Evolutionary conservation across 2,797 vertebrate genomes (phyloP).

Genomic region (Hydrophis major): DNA sequence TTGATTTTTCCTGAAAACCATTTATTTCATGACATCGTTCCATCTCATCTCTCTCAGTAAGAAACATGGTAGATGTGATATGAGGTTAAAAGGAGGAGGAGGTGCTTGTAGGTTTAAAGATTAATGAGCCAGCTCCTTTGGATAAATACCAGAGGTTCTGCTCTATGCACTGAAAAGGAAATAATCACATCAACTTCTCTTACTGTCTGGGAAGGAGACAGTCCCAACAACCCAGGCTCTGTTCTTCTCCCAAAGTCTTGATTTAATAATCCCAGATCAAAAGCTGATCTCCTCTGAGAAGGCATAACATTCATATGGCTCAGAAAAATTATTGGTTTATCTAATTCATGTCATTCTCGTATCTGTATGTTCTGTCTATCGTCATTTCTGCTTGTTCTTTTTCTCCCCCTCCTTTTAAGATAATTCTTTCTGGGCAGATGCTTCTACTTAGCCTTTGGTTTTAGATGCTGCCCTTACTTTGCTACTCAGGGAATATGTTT

Average conservation of each 20-base stretch:
- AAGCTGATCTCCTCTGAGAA: slow-evolving; percentile 5
- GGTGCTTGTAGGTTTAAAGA: neutral
- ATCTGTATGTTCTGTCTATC: neutral
- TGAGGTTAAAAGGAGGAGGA: neutral
- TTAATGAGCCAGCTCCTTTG: neutral
- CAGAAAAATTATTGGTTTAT: neutral
- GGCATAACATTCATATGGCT: neutral
- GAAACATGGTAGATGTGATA: neutral
- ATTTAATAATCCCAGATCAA: neutral
- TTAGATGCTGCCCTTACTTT: neutral
- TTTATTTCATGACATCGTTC: neutral
- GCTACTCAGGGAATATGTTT: neutral
- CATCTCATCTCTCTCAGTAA: neutral
- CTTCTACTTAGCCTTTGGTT: slow-evolving; percentile 3
- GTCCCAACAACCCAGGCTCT: slow-evolving; percentile 2
- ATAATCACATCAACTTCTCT: neutral
- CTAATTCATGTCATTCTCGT: slow-evolving; percentile 24
- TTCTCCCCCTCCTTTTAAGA: neutral
- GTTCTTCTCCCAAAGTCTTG: slow-evolving; percentile 32
- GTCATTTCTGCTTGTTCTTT: neutral
- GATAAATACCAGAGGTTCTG: slow-evolving; percentile 4
- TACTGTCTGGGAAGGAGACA: neutral
- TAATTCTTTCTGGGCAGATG: neutral
- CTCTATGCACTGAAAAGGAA: neutral
- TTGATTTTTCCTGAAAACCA: neutral